Evolutionary conservation across 1,140 invertebrate species (phyloP), one percentile per base, ranked within the genome.

Genomic region (Neodiprion lecontei): DNA sequence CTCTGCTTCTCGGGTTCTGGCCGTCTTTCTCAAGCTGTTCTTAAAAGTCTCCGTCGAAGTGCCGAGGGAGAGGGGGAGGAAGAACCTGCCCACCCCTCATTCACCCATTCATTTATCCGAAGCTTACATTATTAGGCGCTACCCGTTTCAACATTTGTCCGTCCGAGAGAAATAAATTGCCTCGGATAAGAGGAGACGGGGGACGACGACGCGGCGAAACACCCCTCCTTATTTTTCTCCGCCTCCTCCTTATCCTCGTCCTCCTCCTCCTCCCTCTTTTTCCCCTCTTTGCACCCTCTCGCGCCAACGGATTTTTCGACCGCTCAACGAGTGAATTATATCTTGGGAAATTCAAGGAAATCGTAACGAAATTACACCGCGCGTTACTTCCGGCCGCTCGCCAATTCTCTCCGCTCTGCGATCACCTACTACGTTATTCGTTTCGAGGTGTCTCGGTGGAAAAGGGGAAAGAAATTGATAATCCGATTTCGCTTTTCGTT

Each of bases 51-150:
- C 53, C 53, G 11, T 61, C 28, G 28, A 12, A 17, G n/a, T 17
- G 53, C 9, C 11, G 53, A 53, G 50, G 10, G n/a, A 10, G 50
- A 10, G 10, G 10, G 53, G 7, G 11, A 5, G 53, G 5, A 9
- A 61, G 53, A 61, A 14, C 53, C 9, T 17, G 53, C 76, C 79
- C 80, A 81, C 82, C 80, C 77, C 80, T 80, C 72, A 48, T 69
- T 21, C 14, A 14, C 48, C 47, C 74, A 69, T 73, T 84, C 78
- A 81, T 83, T 84, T 84, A 81, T 82, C 81, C 75, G 48, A 40
- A 78, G 80, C 80, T 87, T 86, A 82, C 82, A 82, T 87, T 86
- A 85, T 86, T 86, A 87, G 82, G 79, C 80, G 80, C 84, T 81
- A 77, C 72, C 77, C 72, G 78, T 78, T 84, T 81, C 79, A 82